These are phyloP conservation scores for Trogon melanurus DNA, from an alignment of 2,113 vertebrate genomes.

Conservation along the genomic window DNA sequence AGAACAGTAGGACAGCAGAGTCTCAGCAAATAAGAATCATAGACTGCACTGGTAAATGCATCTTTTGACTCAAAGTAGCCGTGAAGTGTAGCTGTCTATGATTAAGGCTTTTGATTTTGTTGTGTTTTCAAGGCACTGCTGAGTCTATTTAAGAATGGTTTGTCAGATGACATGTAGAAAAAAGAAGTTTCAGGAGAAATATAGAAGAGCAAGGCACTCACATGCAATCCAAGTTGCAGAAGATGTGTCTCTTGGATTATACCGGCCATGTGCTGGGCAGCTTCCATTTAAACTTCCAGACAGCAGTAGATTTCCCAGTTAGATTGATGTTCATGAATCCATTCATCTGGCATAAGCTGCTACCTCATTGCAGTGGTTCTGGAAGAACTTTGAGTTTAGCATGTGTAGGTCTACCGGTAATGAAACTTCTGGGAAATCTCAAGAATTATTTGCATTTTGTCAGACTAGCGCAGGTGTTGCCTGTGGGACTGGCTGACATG, in stretches of 20 bases:
- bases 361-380: background rate
- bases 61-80: background rate
- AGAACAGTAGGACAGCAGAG: background rate
- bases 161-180: background rate
- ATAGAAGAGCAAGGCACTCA: background rate
- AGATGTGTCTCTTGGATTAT: background rate
- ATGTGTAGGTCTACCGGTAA: background rate
- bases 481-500: background rate
- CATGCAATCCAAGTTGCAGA: background rate
- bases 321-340: background rate
- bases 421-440: background rate
- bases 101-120: background rate
- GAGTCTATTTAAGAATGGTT: background rate
- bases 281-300: background rate
- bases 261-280: background rate
- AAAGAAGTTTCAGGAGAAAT: background rate
- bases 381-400: background rate
- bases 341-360: background rate
- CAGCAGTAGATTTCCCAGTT: background rate
- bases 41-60: background rate
- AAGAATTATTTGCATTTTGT: background rate
- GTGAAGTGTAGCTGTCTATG: background rate
- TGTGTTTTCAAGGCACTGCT: background rate
- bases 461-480: rapidly evolving
- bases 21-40: background rate